Evolutionary conservation across 2,113 vertebrate genomes (phyloP), one percentile per base, ranked within the genome.

Genomic region (Neolamprologus ventralis): DNA sequence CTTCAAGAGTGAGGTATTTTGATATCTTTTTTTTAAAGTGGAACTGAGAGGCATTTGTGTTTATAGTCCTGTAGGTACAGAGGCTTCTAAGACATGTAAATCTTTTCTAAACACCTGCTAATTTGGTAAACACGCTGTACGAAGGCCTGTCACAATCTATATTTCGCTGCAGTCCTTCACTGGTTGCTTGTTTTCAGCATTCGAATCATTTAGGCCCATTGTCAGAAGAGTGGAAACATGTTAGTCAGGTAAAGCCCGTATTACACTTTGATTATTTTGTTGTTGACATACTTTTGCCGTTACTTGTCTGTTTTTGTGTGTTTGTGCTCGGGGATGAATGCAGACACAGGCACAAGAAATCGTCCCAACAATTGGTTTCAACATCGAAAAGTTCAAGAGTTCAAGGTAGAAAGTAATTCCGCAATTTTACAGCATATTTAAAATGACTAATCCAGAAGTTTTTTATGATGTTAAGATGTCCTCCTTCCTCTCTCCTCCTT

Each of bases 321-420:
- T 90, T 63, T 87, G 88, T 80, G 35, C 26, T 51, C 60, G 80
- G 73, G 68, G 86, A 33, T 83, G 65, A 7, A 28, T 83, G 84
- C 93, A 99, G 99, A 96, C 98, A 93, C 98, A 98, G 93, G 94
- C 97, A 86, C 98, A 99, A 93, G 98, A 99, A 91, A 98, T 99
- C 35, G 98, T 99, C 93, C 98, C 99, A 68, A 99, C 99, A 6
- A 99, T 99, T 96, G 99, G 99, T 94, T 99, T 99, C 97, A 99
- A 96, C 96, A 98, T 99, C 94, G 98, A 99, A 92, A 99, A 98
- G 91, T 99, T 99, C 97, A 99, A 98, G 95, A 99, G 97, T 21
- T 98, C 98, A 71, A 98, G 98, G 99, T 99, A 97, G 63, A 91
- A 65, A 26, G 37, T 8, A 37, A 26, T 23, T 31, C 19, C 8